phyloP scores from a whole-genome alignment of 2,888 invertebrate genomes.

The Lampropteryx suffumata region DNA sequence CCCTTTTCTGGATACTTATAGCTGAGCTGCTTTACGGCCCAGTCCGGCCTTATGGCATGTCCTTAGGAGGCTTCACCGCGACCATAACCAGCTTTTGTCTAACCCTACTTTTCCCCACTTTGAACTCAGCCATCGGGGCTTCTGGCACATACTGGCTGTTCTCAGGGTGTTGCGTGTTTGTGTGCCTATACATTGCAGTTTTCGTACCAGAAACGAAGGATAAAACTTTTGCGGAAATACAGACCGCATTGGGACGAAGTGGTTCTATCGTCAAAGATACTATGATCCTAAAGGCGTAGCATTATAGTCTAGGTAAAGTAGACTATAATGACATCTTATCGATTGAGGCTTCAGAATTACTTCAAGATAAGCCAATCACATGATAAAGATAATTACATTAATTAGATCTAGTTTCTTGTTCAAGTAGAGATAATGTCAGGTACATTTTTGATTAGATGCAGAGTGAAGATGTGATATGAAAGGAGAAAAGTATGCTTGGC shows the following conservation, averaged over 20 bases:
- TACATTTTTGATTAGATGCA: no score
- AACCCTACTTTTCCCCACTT: slow-evolving; percentile 8
- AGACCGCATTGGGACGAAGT: slow-evolving; percentile 12
- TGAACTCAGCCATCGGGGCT: slow-evolving; percentile 11
- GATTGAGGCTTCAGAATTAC: no score
- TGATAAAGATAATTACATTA: no score
- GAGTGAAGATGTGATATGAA: no score
- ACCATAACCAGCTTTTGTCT: background rate
- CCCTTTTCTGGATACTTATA: background rate
- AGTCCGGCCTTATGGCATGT: background rate
- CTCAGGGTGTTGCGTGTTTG: slow-evolving; percentile 1
- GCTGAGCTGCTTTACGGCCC: background rate
- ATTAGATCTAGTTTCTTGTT: no score
- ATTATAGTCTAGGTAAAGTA: no score
- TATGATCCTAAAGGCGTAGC: no score
- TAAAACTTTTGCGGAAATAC: slow-evolving; percentile 19
- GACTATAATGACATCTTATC: no score
- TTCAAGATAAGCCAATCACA: no score
- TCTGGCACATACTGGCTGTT: slow-evolving; percentile 17
- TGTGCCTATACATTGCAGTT: background rate
- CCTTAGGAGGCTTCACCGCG: background rate
- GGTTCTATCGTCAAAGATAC: slow-evolving; percentile 6
- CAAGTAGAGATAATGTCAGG: no score
- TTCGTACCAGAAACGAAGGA: slow-evolving; percentile 21
- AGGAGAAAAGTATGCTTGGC: no score